Evolutionary conservation across 2,113 vertebrate genomes (phyloP), one percentile per base, ranked within the genome.

Genomic region (Scomber japonicus): DNA sequence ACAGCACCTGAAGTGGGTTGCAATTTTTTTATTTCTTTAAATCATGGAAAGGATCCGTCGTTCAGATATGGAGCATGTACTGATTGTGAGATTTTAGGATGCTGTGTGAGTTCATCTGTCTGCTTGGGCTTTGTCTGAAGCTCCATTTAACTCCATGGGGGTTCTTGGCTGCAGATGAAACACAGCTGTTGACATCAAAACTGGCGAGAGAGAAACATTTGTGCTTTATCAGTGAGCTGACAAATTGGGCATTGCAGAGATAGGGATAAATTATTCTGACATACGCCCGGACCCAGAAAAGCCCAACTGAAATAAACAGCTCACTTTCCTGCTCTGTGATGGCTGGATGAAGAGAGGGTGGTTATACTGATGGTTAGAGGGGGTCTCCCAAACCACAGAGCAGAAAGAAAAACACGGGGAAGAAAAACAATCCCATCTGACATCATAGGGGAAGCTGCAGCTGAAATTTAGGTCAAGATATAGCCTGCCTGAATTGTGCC

Each of bases 341-440:
- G 80, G 85, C 75, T 88, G 82, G 82, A 82, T 82, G 87, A 78
- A 85, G 78, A 88, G 68, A 82, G 79, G 86, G 81, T 79, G 73
- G 85, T 88, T 72, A 64, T 62, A 48, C 80, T 79, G 79, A 85
- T 82, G 91, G 83, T 82, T 77, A 71, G 80, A 89, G 62, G 80
- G 88, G 84, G 75, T 87, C 89, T 89, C 80, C 88, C 87, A 91
- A 91, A 93, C 86, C 82, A 49, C 84, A 84, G 78, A 90, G 87
- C 85, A 86, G 83, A 90, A 89, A 93, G 88, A 92, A 91, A 92
- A 91, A 92, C 87, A 93, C 73, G 9, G 68, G 49, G 53, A 90
- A 88, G 84, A 78, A 89, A 91, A 93, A 89, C 85, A 93, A 88
- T 86, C 81, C 81, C 88, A 78, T 83, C 78, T 92, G 92, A 93